Conservation (phyloP, 1,140 invertebrate species). For the Paraescarpia echinospica region DNA sequence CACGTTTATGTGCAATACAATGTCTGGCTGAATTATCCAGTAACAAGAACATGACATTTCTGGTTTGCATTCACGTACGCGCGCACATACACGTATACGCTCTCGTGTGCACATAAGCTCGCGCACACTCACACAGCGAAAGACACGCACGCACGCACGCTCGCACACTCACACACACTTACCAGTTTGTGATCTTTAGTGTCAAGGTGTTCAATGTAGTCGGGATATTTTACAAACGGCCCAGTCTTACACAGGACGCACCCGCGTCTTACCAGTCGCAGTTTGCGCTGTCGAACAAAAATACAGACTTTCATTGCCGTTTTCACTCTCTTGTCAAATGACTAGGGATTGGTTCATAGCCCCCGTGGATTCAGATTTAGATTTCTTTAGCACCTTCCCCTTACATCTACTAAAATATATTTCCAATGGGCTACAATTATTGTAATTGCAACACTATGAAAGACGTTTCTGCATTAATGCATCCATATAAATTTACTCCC, state of each 20-base stretch:
- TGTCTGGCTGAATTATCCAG: too few relatives aligned
- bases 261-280: conserved; percentile 1
- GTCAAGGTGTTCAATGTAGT: conserved; percentile 7
- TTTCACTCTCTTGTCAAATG: background rate
- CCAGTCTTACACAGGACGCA: conserved; percentile 18
- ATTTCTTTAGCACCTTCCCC: background rate
- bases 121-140: background rate
- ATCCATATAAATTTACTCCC: background rate
- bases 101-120: background rate
- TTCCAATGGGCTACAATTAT: too few relatives aligned
- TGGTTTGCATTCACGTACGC: too few relatives aligned
- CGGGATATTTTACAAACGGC: background rate
- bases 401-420: background rate
- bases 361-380: background rate
- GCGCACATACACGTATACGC: too few relatives aligned
- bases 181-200: conserved; percentile 17
- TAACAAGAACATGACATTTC: too few relatives aligned
- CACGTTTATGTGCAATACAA: background rate
- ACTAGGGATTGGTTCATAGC: background rate
- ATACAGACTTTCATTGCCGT: background rate
- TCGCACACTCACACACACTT: background rate
- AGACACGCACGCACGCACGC: background rate
- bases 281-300: conserved; percentile 13
- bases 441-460: too few relatives aligned
- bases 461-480: too few relatives aligned